Conservation (phyloP, 2,113 vertebrate species). For the Ia io region DNA sequence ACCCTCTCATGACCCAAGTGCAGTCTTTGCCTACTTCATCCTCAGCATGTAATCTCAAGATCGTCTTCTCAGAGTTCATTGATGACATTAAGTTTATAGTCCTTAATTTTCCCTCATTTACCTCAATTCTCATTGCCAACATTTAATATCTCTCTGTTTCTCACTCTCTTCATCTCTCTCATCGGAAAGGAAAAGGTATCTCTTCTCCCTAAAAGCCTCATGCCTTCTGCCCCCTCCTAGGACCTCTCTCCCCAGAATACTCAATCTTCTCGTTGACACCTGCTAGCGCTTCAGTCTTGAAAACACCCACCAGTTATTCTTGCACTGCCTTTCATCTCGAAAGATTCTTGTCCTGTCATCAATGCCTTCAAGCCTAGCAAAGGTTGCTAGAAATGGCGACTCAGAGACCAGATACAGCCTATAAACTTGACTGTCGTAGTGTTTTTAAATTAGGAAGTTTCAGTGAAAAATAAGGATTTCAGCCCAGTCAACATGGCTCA, state of each 20-base stretch:
- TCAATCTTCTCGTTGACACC: background rate
- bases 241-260: background rate
- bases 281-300: background rate
- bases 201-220: background rate
- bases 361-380: background rate
- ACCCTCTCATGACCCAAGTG: background rate
- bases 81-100: background rate
- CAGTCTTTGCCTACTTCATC: background rate
- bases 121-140: background rate
- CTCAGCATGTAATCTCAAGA: background rate
- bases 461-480: slow-evolving; percentile 11
- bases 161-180: background rate
- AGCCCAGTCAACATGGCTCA: too few species aligned
- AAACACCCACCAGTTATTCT: background rate
- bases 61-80: background rate
- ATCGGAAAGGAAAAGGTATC: background rate
- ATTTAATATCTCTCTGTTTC: background rate
- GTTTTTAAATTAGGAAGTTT: background rate
- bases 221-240: background rate
- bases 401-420: background rate
- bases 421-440: background rate
- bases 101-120: background rate
- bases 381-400: background rate
- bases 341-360: background rate
- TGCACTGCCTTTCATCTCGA: background rate